Conservation (phyloP, 1,140 invertebrate species). For the Eumaeus atala region DNA sequence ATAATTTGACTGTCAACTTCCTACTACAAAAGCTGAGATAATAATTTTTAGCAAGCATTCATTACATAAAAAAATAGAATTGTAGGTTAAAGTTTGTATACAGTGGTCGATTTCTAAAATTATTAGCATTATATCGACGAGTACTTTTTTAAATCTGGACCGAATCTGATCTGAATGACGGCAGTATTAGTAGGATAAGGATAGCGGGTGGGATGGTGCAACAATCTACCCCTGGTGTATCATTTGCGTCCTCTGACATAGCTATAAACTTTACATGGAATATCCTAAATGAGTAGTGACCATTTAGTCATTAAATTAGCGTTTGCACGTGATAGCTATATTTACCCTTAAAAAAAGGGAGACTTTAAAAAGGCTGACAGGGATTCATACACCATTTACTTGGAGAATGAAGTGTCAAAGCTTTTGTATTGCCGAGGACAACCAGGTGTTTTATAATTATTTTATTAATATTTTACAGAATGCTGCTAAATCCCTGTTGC, state of each 20-base stretch:
- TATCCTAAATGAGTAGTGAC: slow-evolving; percentile 15
- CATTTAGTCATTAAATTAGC: slow-evolving; percentile 11
- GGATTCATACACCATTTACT: slow-evolving; percentile 12
- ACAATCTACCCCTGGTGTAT: slow-evolving; percentile 11
- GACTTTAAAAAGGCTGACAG: slow-evolving; percentile 19
- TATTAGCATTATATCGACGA: too few species aligned
- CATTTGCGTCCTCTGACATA: slow-evolving; percentile 8
- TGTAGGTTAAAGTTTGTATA: too few species aligned
- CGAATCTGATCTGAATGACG: too few species aligned
- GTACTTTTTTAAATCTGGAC: too few species aligned
- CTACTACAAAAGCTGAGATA: too few species aligned
- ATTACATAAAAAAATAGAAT: too few species aligned
- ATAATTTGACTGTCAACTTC: too few species aligned
- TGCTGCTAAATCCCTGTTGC: slow-evolving; percentile 19
- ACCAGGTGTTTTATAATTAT: slow-evolving; percentile 14
- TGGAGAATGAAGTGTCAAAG: slow-evolving; percentile 11
- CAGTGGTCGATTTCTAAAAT: too few species aligned
- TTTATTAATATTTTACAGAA: slow-evolving; percentile 12
- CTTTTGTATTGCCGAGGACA: background rate
- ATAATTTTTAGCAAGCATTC: too few species aligned
- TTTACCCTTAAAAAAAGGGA: slow-evolving; percentile 9
- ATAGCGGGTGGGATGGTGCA: slow-evolving; percentile 6
- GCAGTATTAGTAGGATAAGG: too few species aligned
- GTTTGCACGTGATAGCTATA: background rate
- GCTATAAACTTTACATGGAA: slow-evolving; percentile 4